A percentile compares a stretch with the other conserved stretches of the same genome.
phyloP scores from a whole-genome alignment of 1,140 invertebrate genomes.

The Trialeurodes vaporariorum region DNA sequence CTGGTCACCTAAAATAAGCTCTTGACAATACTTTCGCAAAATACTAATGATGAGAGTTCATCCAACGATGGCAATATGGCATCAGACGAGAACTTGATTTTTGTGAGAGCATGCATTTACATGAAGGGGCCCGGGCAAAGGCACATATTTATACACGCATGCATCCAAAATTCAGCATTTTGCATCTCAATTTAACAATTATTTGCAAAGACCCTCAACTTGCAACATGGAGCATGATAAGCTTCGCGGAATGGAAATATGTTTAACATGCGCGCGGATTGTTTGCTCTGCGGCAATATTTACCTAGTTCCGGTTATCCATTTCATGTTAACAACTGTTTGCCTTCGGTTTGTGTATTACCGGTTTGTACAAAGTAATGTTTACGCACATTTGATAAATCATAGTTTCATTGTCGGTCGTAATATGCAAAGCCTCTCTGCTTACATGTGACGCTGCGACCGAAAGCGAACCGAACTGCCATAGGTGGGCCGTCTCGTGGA shows the following conservation, averaged over 20 bases:
- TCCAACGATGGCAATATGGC: no score
- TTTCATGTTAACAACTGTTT: slow-evolving; percentile 1
- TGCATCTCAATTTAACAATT: background rate
- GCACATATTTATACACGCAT: no score
- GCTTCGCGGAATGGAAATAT: background rate
- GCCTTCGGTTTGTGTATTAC: background rate
- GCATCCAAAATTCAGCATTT: no score
- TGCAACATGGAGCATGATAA: background rate
- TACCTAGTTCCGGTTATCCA: background rate
- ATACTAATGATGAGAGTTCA: no score
- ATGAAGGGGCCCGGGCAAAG: no score
- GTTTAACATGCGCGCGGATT: background rate
- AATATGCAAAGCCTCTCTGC: background rate
- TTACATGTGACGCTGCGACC: background rate
- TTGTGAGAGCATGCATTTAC: no score
- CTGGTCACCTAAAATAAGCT: no score
- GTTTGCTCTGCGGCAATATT: background rate
- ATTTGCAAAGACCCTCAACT: background rate
- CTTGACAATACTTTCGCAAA: no score
- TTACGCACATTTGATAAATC: background rate
- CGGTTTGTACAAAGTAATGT: background rate
- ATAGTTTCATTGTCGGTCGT: background rate
- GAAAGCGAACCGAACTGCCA: no score
- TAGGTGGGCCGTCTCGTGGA: no score
- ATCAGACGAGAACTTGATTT: no score